Base-by-base conservation (phyloP, 2,113 vertebrate genomes). In the Tragelaphus imberbis region DNA sequence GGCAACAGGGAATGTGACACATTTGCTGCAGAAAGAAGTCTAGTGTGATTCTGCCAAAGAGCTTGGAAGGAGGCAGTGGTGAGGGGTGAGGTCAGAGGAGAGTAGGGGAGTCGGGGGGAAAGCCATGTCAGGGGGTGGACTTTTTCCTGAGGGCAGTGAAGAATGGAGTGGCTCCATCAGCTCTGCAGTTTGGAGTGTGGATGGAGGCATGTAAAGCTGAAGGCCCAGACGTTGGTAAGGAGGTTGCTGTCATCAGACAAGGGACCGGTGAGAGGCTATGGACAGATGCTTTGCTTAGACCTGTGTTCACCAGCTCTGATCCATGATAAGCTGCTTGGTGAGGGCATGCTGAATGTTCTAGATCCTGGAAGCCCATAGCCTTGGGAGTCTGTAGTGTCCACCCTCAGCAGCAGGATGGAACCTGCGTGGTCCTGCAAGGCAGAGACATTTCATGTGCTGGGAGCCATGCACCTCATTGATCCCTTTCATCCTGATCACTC, bases 21-120 rank as follows among this genome's bases (percentile, higher is more conserved):
- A 14, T 94, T 92, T 82, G 59, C 87, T 79, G 6, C 30, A 56
- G 87, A 80, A 63, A 88, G 65, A 58, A 86, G n/a, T 40, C 68
- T 21, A 79, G 28, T 49, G 47, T 92, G 30, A 21, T 33, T 40
- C 3, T 58, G 36, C 11, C 61, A 27, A 55, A 68, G 55, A 81
- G 33, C 23, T 47, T 59, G 16, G 30, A 47, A 93, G 49, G 33
- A 75, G 19, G n/a, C 51, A 8, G 6, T 81, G 49, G 9, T 2
- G 10, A 68, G 56, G 5, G 12, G 4, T 0, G n/a, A 56, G 49
- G 61, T 19, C 7, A 5, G 5, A 3, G 12, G 16, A 5, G 10
- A 27, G 59, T 3, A 3, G 16, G 7, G 30, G 3, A 16, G n/a
- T 71, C 0, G 0, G 53, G 3, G 12, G 27, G 33, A 11, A 44